These are phyloP conservation scores for Drosophila bunnanda DNA, from an alignment of 2,888 invertebrate species.

Conservation along the genomic window DNA sequence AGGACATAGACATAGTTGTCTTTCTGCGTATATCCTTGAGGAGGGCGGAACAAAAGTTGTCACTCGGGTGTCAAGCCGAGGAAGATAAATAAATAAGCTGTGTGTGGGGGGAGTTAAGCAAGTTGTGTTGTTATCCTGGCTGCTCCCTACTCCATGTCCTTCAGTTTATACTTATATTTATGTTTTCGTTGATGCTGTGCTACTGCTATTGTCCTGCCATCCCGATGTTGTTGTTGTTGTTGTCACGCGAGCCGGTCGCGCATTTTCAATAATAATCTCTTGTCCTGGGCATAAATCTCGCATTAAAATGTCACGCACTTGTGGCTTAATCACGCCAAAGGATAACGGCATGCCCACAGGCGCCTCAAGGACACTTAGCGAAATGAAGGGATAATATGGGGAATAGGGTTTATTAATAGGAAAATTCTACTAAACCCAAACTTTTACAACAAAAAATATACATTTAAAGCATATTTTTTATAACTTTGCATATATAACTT, in stretches of 20 bases:
- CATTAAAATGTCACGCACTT: constrained; percentile 81
- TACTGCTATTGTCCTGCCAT: constrained; percentile 26
- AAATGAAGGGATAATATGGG: not conserved
- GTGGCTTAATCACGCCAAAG: constrained; percentile 78
- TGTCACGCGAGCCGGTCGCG: constrained; percentile 56
- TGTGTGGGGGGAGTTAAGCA: constrained; percentile 47
- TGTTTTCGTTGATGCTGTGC: constrained; percentile 22
- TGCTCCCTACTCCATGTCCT: constrained; percentile 40
- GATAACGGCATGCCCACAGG: constrained; percentile 55
- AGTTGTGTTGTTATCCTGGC: constrained; percentile 52
- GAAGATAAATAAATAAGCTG: constrained; percentile 74
- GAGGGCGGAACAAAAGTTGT: constrained; percentile 57
- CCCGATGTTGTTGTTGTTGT: constrained; percentile 40
- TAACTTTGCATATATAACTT: no score
- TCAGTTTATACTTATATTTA: constrained; percentile 24
- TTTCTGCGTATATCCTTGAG: not conserved
- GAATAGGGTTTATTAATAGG: no score
- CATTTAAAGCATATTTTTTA: no score
- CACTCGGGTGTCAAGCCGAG: constrained; percentile 70
- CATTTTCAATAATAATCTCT: constrained; percentile 78
- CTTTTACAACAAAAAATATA: no score
- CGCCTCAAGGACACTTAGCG: constrained; percentile 12
- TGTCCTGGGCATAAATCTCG: constrained; percentile 79
- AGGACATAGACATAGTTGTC: constrained; percentile 40
- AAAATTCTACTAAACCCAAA: no score